Evolutionary conservation across 2,113 vertebrate species (phyloP), one percentile per base, ranked within the genome.

Genomic region (Varanus komodoensis): DNA sequence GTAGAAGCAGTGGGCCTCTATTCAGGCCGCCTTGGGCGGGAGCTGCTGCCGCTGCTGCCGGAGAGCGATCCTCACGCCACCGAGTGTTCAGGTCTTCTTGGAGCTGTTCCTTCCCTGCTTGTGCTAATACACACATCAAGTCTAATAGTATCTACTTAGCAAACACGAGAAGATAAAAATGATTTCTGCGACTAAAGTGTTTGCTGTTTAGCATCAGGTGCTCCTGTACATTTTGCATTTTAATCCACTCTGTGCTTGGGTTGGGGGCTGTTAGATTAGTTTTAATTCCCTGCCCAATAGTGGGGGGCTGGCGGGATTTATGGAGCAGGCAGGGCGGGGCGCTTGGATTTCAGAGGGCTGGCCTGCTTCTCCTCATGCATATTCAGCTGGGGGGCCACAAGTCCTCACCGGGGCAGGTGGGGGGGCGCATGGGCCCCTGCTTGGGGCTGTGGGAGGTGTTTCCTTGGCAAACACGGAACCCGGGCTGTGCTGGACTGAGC

Each of bases 201-300:
- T 98, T 97, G 96, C 97, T 97, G 97, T 97, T 97, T 97, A 97
- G 97, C 96, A 96, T 97, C 97, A 97, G 97, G 95, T 94, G 95
- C 95, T 96, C 96, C 95, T 95, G 79, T 96, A 95, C 80, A 93
- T 97, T 97, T 97, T 97, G 96, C 97, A 97, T 97, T 97, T 97
- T 97, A 98, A 97, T 97, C 97, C 97, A 97, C 96, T 97, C 94
- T 95, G 96, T 95, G 96, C 97, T 97, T 97, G 96, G 96, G 97
- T 97, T 97, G 96, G 96, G 97, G 97, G 97, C 97, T 97, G 97
- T 96, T 97, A 97, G 97, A 97, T 97, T 97, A 97, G 97, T 97
- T 97, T 97, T 98, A 98, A 97, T 97, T 97, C 97, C 94, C 96
- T 97, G 97, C 97, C 97, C 97, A 97, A 97, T 97, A 97, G 97